These are phyloP conservation scores for Tenthredo amoena DNA, from an alignment of 2,888 invertebrate species.

Conservation along the genomic window DNA sequence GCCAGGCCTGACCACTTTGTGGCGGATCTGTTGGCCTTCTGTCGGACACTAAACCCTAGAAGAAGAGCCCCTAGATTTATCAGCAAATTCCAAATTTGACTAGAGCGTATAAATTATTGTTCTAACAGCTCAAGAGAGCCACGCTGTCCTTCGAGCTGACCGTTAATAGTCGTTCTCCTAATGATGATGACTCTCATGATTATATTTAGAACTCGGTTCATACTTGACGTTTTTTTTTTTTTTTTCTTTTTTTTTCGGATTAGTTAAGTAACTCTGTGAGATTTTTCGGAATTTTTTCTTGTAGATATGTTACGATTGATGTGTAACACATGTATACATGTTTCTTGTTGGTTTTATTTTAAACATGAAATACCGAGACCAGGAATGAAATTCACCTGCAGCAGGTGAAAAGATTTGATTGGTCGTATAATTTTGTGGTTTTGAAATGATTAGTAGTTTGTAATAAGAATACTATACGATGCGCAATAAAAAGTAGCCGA, in stretches of 20 bases:
- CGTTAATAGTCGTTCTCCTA: constrained; percentile 7
- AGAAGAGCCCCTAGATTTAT: not conserved
- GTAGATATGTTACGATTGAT: not conserved
- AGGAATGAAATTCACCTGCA: not conserved
- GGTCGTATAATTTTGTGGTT: not conserved
- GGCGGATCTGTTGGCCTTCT: not conserved
- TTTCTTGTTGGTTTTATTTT: not conserved
- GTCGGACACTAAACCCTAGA: not conserved
- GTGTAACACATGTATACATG: not conserved
- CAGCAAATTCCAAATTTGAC: not conserved
- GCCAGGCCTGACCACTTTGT: too few species aligned
- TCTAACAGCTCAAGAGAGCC: not conserved
- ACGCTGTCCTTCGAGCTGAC: not conserved
- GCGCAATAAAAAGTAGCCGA: not conserved
- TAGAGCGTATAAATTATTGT: not conserved
- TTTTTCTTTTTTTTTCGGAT: not conserved
- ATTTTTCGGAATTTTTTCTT: not conserved
- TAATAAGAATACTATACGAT: not conserved
- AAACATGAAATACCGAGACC: not conserved
- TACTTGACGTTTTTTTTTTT: not conserved
- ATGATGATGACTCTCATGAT: constrained; percentile 18
- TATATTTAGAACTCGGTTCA: not conserved
- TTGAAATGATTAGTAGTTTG: not conserved
- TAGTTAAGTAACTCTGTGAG: not conserved
- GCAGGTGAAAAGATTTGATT: not conserved